A percentile compares a stretch with the other conserved stretches of the same genome.
These are phyloP conservation scores for Datnioides undecimradiatus DNA, from an alignment of 2,113 vertebrate species.

Conservation along the genomic window DNA sequence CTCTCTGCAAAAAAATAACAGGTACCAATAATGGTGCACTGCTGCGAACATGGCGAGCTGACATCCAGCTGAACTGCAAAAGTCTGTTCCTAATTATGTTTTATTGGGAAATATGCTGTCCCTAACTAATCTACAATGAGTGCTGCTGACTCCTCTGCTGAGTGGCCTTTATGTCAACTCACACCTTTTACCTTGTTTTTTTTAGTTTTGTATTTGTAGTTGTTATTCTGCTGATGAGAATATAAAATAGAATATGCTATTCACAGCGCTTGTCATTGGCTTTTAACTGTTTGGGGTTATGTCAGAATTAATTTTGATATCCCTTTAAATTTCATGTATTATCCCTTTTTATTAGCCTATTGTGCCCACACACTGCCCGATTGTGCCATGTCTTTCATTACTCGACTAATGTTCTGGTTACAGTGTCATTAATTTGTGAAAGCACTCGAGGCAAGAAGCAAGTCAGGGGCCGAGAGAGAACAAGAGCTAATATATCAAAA, in stretches of 20 bases:
- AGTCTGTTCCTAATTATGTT: constrained; percentile 24
- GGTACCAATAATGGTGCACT: constrained; percentile 1
- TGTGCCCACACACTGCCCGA: constrained; percentile 44
- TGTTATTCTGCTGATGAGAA: not conserved
- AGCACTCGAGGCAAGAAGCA: constrained; percentile 64
- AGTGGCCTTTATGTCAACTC: not conserved
- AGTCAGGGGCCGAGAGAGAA: constrained; percentile 57
- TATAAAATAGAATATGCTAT: not conserved
- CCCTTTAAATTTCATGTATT: constrained; percentile 40
- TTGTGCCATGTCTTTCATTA: constrained; percentile 73
- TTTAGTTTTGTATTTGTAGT: constrained; percentile 1
- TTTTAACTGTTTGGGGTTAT: constrained; percentile 35
- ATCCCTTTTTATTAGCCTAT: constrained; percentile 49
- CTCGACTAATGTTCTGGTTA: constrained; percentile 74
- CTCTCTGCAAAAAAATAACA: constrained; percentile 39
- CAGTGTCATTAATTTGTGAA: constrained; percentile 78
- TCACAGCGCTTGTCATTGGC: not conserved
- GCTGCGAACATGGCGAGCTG: constrained; percentile 22
- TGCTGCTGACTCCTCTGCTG: not conserved
- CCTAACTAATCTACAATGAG: not conserved
- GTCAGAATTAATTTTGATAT: constrained; percentile 44
- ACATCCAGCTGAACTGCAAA: constrained; percentile 19
- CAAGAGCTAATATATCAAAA: constrained; percentile 64
- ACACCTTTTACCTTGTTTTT: not conserved
- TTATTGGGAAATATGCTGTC: constrained; percentile 12